Conservation (phyloP, 2,113 vertebrate genomes). For the Zosterops borbonicus region DNA sequence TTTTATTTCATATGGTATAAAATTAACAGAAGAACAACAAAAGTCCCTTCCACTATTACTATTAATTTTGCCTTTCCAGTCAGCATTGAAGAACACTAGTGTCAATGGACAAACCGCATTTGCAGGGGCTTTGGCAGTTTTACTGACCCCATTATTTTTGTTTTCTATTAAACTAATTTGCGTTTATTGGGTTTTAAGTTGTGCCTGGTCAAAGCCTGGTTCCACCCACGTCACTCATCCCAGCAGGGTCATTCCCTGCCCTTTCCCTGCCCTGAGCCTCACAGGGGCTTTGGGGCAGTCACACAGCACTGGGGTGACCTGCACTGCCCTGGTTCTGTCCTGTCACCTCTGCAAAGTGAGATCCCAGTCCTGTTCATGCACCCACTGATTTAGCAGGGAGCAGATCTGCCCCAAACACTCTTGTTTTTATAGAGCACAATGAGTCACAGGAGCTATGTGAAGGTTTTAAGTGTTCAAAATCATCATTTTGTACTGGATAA, state of each 20-base stretch:
- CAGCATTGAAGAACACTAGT: not conserved
- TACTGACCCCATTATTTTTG: not conserved
- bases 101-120: not conserved
- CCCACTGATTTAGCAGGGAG: not conserved
- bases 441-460: not conserved
- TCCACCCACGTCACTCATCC: not conserved
- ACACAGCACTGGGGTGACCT: not conserved
- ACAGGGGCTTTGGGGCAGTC: rapidly evolving
- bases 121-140: not conserved
- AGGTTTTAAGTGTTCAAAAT: not conserved
- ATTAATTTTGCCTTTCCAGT: not conserved
- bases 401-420: not conserved
- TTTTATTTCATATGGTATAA: not conserved
- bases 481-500: not conserved
- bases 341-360: not conserved
- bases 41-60: not conserved
- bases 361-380: not conserved
- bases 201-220: not conserved
- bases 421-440: not conserved
- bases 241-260: rapidly evolving
- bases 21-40: not conserved
- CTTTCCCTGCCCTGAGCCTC: not conserved
- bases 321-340: not conserved
- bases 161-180: not conserved
- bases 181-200: not conserved